Evolutionary conservation across 2,113 vertebrate genomes (phyloP).

Genomic region (Ancistrus triradiatus): DNA sequence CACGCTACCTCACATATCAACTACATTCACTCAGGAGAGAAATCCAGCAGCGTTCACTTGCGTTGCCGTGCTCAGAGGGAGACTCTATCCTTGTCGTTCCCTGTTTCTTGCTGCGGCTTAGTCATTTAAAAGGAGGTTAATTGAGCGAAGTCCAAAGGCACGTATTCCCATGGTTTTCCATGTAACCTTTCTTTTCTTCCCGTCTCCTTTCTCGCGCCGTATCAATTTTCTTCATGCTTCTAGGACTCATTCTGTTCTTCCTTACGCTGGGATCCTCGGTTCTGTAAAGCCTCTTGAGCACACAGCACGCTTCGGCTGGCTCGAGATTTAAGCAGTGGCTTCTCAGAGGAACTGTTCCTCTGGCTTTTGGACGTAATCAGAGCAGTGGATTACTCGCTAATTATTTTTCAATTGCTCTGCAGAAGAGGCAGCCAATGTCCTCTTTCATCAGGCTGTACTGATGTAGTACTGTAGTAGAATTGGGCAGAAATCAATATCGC

Average conservation of each 20-base stretch:
- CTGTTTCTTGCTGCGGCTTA: not conserved
- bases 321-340: conserved; percentile 6
- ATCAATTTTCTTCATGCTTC: conserved; percentile 10
- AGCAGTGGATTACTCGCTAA: conserved; percentile 35
- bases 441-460: conserved; percentile 40
- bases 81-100: not conserved
- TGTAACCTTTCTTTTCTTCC: too few relatives aligned
- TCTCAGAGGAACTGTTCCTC: conserved; percentile 24
- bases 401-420: conserved; percentile 45
- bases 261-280: not conserved
- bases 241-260: not conserved
- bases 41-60: not conserved
- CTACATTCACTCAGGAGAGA: not conserved
- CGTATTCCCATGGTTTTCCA: too few relatives aligned
- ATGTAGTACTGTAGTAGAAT: too few relatives aligned
- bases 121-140: conserved; percentile 12
- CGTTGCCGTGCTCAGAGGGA: not conserved
- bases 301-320: not conserved
- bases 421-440: conserved; percentile 35
- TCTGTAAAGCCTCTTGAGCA: conserved; percentile 14
- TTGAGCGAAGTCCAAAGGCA: conserved; percentile 40
- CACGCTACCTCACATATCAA: conserved; percentile 24
- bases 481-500: too few relatives aligned
- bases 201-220: too few relatives aligned
- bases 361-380: conserved; percentile 40